Conservation (phyloP, 2,113 vertebrate genomes). For the Tachycineta bicolor region DNA sequence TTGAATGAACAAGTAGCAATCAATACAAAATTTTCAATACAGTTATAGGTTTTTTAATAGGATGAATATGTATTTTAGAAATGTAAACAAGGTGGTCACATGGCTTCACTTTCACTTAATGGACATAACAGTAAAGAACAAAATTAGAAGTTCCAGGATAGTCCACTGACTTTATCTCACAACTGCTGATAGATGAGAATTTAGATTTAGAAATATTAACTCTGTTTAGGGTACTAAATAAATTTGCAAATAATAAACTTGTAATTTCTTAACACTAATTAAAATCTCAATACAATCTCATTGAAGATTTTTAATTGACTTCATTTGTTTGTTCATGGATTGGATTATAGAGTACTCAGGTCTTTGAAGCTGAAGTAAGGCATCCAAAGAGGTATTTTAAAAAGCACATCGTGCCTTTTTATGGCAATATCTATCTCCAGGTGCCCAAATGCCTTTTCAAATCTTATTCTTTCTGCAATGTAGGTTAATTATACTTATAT, state of each 20-base stretch:
- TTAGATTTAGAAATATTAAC: not conserved
- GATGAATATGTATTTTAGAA: not conserved
- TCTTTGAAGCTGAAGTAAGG: not conserved
- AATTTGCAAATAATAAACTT: not conserved
- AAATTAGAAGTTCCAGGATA: not conserved
- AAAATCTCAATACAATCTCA: not conserved
- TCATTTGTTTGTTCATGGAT: not conserved
- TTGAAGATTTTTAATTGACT: not conserved
- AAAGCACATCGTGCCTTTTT: not conserved
- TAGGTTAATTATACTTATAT: slow-evolving; percentile 43
- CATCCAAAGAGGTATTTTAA: not conserved
- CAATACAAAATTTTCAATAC: not conserved
- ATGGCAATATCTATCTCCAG: not conserved
- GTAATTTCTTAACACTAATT: not conserved
- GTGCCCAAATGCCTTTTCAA: not conserved
- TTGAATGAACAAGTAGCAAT: not conserved
- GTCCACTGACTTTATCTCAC: not conserved
- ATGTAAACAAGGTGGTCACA: not conserved
- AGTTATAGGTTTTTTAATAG: not conserved
- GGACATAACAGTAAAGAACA: not conserved
- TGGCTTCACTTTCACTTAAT: not conserved
- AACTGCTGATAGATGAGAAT: not conserved
- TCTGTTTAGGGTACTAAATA: not conserved
- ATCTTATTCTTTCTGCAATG: not conserved
- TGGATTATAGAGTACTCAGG: not conserved